A percentile compares a stretch with the other conserved stretches of the same genome.
These are phyloP conservation scores for Catharus bicknelli DNA, from an alignment of 2,113 vertebrate species.

Conservation along the genomic window DNA sequence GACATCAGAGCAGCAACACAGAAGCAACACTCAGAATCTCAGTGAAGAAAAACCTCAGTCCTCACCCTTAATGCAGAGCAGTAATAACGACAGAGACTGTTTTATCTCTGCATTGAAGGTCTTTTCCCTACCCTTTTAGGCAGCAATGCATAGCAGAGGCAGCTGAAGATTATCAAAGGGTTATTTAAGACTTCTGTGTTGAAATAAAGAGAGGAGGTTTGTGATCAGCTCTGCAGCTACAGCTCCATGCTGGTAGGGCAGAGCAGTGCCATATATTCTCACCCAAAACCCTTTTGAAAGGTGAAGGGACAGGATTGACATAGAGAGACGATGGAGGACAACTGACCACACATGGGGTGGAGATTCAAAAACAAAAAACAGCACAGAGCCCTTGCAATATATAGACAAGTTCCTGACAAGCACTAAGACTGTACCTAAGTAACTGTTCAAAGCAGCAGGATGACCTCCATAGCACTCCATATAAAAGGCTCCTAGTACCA, in stretches of 20 bases:
- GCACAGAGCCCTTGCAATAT: background rate
- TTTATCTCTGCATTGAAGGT: background rate
- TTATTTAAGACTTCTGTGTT: background rate
- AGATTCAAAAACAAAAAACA: background rate
- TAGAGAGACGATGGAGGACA: fast-evolving
- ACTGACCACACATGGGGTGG: too few species aligned
- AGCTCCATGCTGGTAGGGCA: background rate
- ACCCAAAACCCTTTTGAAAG: background rate
- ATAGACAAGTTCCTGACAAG: background rate
- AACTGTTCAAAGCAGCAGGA: background rate
- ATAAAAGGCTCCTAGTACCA: background rate
- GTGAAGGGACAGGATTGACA: fast-evolving
- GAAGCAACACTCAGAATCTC: background rate
- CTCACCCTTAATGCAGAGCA: background rate
- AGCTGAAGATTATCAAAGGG: background rate
- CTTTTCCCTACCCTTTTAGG: background rate
- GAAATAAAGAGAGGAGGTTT: background rate
- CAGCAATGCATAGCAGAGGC: background rate
- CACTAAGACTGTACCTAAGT: background rate
- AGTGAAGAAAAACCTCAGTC: background rate
- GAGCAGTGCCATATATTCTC: background rate
- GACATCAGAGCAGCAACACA: background rate
- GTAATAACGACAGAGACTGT: background rate
- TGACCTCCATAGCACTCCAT: background rate
- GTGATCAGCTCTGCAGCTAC: background rate